Evolutionary conservation across 1,140 invertebrate species (phyloP), one percentile per base, ranked within the genome.

Genomic region (Delia radicum): DNA sequence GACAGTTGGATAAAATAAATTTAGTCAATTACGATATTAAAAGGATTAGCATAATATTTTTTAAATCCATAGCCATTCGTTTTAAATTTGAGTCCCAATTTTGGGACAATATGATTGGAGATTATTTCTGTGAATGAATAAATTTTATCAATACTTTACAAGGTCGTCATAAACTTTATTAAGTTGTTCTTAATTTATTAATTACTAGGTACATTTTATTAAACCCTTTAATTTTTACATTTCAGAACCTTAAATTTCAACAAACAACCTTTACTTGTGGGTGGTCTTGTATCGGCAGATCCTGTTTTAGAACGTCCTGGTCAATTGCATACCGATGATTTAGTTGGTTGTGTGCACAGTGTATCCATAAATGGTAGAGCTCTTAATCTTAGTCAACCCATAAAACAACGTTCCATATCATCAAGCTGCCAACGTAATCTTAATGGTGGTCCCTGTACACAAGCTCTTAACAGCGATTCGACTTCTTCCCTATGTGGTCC

Each of bases 281-380:
- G 96, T 29, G 97, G 97, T 21, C 85, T 98, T 12, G 87, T 90
- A 42, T 92, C 92, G 67, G 93, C 96, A 0, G 93, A 96, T 86
- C 92, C 94, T 1, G 91, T 97, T 0, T 85, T 97, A 8, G 94
- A 96, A 85, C 89, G 94, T 73, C 93, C 94, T 0, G 95, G 94
- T 0, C 95, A 97, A 88, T 91, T 98, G 26, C 92, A 93, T 77
- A 94, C 95, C 0, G 95, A 98, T 81, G 96, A 98, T 85, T 92
- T 98, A 71, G 92, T 98, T 37, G 97, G 97, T 2, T 98, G 97
- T 81, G 90, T 98, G 72, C 94, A 97, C 80, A 95, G 94, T 77
- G 92, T 98, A 0, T 91, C 92, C 0, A 91, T 98, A 33, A 97
- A 97, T 82, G 95, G 95, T 8, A 88, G 94, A 12, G 85, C 90